Conservation (phyloP, 2,113 vertebrate species). For the Pedetes capensis region DNA sequence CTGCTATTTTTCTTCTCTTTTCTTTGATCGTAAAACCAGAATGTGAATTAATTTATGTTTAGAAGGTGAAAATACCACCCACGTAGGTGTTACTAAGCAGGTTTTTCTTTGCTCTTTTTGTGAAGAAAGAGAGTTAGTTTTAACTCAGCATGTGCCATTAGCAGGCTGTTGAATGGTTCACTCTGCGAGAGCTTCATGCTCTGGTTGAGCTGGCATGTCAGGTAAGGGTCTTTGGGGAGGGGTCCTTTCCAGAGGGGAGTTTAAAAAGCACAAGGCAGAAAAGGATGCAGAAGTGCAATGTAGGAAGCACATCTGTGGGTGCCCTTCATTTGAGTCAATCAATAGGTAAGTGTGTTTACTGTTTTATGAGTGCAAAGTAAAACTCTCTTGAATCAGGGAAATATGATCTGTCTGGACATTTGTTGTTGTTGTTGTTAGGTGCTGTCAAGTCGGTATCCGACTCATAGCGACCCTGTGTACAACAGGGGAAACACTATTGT, state of each 20-base stretch:
- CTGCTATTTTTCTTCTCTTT: background rate
- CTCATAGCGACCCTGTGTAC: no score
- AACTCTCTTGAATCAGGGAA: background rate
- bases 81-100: background rate
- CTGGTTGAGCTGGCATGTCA: background rate
- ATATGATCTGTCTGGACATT: background rate
- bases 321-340: background rate
- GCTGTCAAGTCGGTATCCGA: no score
- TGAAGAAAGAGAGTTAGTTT: background rate
- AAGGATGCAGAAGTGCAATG: background rate
- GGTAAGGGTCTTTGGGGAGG: background rate
- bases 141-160: background rate
- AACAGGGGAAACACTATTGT: no score
- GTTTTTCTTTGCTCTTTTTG: background rate
- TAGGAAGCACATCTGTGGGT: background rate
- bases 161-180: background rate
- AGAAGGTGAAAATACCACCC: background rate
- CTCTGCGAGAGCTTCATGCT: background rate
- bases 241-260: background rate
- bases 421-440: no score
- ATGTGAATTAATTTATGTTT: background rate
- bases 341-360: background rate
- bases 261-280: background rate
- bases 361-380: conserved; percentile 6
- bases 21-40: conserved; percentile 8